Evolutionary conservation across 2,888 invertebrate species (phyloP).

Genomic region (Sinodicranocentrus sp.): DNA sequence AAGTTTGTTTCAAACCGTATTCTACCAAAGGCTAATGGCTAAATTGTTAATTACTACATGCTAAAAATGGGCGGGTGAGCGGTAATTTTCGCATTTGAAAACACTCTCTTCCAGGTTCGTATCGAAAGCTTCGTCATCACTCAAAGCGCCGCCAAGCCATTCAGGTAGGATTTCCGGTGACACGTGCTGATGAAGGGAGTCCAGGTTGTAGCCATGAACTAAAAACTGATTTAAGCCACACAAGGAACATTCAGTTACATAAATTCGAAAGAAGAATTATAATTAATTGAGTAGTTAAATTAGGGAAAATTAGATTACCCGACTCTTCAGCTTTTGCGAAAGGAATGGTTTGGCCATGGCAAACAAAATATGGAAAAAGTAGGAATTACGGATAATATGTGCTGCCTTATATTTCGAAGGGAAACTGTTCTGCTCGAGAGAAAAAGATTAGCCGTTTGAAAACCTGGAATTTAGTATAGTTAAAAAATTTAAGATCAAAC

Average conservation of each 20-base stretch:
- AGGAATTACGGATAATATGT: conserved; percentile 71
- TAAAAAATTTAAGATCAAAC: conserved; percentile 26
- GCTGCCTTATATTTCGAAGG: conserved; percentile 72
- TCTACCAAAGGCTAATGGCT: no score
- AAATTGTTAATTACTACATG: no score
- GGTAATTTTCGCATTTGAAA: conserved; percentile 61
- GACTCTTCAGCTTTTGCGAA: conserved; percentile 67
- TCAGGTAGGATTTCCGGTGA: conserved; percentile 65
- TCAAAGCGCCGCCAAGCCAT: conserved; percentile 65
- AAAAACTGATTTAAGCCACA: conserved; percentile 37
- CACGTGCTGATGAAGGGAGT: conserved; percentile 61
- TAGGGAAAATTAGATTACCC: conserved; percentile 43
- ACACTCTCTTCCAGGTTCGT: conserved; percentile 57
- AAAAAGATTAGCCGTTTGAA: background rate
- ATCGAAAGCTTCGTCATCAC: conserved; percentile 66
- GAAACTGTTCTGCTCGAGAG: conserved; percentile 68
- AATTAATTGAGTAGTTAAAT: conserved; percentile 6
- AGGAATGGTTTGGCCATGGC: conserved; percentile 73
- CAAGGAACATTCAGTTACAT: no score
- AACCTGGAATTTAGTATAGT: conserved; percentile 5
- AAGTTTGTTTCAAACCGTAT: no score
- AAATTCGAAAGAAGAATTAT: background rate
- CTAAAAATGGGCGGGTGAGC: conserved; percentile 46
- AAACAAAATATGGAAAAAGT: conserved; percentile 68
- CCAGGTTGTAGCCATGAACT: conserved; percentile 62